Percentiles rank a stretch among this genome's conserved stretches.
Conservation (phyloP, 2,888 invertebrate species). For the Macaria notata region DNA sequence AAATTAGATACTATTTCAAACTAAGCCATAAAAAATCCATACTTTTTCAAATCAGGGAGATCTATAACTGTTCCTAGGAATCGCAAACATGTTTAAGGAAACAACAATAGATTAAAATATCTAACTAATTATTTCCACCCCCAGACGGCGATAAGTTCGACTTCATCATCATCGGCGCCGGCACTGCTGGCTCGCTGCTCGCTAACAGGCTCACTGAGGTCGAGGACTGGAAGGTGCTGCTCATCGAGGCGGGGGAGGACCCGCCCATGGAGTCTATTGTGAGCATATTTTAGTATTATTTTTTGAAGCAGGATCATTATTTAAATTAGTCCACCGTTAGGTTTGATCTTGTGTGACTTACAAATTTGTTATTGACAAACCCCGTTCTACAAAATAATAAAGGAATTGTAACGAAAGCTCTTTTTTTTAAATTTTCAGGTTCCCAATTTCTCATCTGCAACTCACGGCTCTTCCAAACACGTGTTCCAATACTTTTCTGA, state of each 20-base stretch:
- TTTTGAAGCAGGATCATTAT: neutral
- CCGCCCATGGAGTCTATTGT: conserved; percentile 68
- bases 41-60: too few species aligned
- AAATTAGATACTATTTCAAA: too few species aligned
- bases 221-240: conserved; percentile 62
- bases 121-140: neutral
- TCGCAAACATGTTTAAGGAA: too few species aligned
- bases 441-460: conserved; percentile 61
- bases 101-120: too few species aligned
- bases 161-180: conserved; percentile 69
- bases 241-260: conserved; percentile 69
- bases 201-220: conserved; percentile 63
- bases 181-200: conserved; percentile 67
- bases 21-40: too few species aligned
- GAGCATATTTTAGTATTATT: conserved; percentile 29
- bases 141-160: conserved; percentile 65
- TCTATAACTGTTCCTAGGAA: too few species aligned
- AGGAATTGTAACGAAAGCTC: too few species aligned
- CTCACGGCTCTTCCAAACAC: conserved; percentile 49
- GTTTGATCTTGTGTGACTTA: neutral
- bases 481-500: conserved; percentile 68
- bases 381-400: too few species aligned
- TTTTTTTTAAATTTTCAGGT: conserved; percentile 45
- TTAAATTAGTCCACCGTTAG: neutral
- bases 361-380: neutral